Conservation (phyloP, 2,113 vertebrate genomes). For the Phalacrocorax pelagicus region DNA sequence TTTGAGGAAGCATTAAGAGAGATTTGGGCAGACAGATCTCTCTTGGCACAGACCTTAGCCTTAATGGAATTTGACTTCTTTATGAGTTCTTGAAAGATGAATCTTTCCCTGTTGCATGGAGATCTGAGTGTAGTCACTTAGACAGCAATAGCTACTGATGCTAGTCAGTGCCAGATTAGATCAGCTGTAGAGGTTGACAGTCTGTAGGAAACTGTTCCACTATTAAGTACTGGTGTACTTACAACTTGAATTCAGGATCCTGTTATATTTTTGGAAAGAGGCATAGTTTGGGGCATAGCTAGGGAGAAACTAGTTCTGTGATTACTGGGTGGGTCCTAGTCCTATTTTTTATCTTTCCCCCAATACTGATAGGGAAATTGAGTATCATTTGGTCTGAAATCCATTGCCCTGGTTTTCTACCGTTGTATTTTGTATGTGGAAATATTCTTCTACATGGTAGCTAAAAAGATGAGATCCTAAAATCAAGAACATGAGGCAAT, state of each 20-base stretch:
- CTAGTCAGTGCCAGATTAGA: background rate
- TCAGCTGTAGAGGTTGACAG: background rate
- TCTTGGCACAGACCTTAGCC: background rate
- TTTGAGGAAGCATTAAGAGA: slow-evolving; percentile 15
- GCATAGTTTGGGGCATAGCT: background rate
- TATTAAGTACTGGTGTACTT: background rate
- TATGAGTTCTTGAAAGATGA: background rate
- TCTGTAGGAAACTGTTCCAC: background rate
- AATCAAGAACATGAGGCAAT: background rate
- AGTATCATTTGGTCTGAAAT: background rate
- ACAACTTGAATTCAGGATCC: background rate
- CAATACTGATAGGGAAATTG: background rate
- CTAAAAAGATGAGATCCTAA: background rate
- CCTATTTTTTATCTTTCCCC: background rate
- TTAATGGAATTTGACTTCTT: background rate
- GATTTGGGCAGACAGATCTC: background rate
- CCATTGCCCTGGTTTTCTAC: background rate
- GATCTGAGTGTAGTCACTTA: background rate
- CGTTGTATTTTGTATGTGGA: background rate
- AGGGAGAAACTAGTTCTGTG: background rate
- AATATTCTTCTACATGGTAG: background rate
- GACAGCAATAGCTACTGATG: background rate
- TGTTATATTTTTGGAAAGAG: background rate
- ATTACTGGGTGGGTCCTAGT: background rate
- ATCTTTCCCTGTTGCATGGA: background rate